Evolutionary conservation across 2,113 vertebrate genomes (phyloP).

Genomic region (Macaca fascicularis): T2T-MFA8v1.1 NC_088387.1:47375501-47376000

Average conservation of each 20-base stretch:
- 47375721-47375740: not conserved
- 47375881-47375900: not conserved
- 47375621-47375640: not conserved
- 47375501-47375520: not conserved
- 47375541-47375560: not conserved
- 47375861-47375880: not conserved
- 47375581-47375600: not conserved
- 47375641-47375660: not conserved
- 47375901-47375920: not conserved
- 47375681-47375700: not conserved
- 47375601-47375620: not conserved
- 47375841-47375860: not conserved
- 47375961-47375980: constrained; percentile 4
- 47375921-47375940: not conserved
- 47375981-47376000: constrained; percentile 16
- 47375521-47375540: not conserved
- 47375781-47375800: not conserved
- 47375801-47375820: constrained; percentile 2
- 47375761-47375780: not conserved
- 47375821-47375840: not conserved
- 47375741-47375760: not conserved
- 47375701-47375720: not conserved
- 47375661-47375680: not conserved
- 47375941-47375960: not conserved
- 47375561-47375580: not conserved